phyloP scores from a whole-genome alignment of 1,140 invertebrate genomes.

The Drosophila auraria region DNA sequence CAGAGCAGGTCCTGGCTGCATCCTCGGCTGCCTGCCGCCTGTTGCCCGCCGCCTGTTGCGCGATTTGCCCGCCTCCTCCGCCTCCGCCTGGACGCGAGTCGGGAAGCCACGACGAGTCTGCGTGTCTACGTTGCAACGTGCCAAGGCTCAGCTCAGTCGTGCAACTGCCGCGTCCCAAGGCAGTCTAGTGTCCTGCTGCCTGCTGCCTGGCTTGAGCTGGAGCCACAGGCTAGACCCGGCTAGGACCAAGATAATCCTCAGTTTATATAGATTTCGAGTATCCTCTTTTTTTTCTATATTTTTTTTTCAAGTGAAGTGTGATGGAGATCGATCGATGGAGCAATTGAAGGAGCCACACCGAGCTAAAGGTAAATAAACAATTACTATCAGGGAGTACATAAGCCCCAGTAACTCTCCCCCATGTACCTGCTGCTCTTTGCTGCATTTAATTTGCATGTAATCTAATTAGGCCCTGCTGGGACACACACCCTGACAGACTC shows the following conservation, averaged over 20 bases:
- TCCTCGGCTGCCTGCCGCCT: conserved; percentile 51
- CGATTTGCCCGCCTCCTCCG: conserved; percentile 18
- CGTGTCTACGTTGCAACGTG: conserved; percentile 75
- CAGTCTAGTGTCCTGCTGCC: conserved; percentile 70
- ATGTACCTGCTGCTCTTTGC: conserved; percentile 39
- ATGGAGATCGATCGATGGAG: too few relatives aligned
- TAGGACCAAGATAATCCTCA: too few relatives aligned
- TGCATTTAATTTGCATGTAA: conserved; percentile 72
- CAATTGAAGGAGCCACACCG: too few relatives aligned
- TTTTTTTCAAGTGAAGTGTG: too few relatives aligned
- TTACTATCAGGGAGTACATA: conserved; percentile 6
- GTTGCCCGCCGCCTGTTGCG: conserved; percentile 45
- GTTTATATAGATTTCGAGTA: too few relatives aligned
- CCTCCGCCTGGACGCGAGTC: conserved; percentile 15
- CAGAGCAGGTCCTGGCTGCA: conserved; percentile 16
- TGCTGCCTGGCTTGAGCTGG: too few relatives aligned
- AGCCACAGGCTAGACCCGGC: too few relatives aligned
- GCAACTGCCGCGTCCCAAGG: conserved; percentile 82
- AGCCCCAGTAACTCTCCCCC: not conserved
- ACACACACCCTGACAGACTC: conserved; percentile 2
- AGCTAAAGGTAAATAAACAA: conserved; percentile 31
- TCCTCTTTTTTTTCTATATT: too few relatives aligned
- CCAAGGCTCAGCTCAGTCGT: conserved; percentile 82
- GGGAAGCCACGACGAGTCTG: conserved; percentile 59
- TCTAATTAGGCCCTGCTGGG: conserved; percentile 56